Conservation (phyloP, 2,797 vertebrate species). For the Champsocephalus esox region DNA sequence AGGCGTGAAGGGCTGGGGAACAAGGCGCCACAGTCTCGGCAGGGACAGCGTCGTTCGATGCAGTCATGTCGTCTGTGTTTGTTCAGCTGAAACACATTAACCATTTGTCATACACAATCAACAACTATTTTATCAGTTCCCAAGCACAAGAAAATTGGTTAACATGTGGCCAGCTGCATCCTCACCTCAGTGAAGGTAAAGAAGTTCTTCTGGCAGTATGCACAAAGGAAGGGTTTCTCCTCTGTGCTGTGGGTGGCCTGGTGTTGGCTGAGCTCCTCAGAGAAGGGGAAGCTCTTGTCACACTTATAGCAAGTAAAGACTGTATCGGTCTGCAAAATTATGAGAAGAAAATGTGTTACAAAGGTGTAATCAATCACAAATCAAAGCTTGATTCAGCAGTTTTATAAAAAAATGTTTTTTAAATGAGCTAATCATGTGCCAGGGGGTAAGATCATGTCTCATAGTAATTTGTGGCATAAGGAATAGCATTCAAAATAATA, state of each 20-base stretch:
- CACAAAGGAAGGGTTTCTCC: conserved; percentile 84
- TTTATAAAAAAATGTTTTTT: neutral
- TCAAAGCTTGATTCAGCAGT: neutral
- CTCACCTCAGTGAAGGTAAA: conserved; percentile 84
- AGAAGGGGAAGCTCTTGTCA: conserved; percentile 83
- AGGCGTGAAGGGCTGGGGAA: conserved; percentile 83
- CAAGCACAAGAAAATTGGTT: neutral
- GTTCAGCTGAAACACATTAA: conserved; percentile 76
- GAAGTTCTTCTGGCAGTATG: conserved; percentile 79
- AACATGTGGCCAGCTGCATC: neutral
- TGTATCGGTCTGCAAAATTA: conserved; percentile 75
- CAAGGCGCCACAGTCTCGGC: conserved; percentile 80
- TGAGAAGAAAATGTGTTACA: neutral
- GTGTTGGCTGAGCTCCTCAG: conserved; percentile 85
- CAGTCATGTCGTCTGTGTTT: conserved; percentile 83
- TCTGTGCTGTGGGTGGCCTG: conserved; percentile 82
- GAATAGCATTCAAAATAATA: too few relatives aligned
- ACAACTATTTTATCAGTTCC: neutral
- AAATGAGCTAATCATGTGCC: neutral
- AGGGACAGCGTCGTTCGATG: conserved; percentile 78
- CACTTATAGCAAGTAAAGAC: conserved; percentile 89
- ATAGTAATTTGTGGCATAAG: too few relatives aligned
- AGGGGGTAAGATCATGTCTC: too few relatives aligned
- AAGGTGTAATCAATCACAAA: neutral
- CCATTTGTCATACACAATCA: conserved; percentile 2